Percentiles rank a stretch among this genome's conserved stretches.
Conservation (phyloP, 2,888 invertebrate species). For the Pocota personata region DNA sequence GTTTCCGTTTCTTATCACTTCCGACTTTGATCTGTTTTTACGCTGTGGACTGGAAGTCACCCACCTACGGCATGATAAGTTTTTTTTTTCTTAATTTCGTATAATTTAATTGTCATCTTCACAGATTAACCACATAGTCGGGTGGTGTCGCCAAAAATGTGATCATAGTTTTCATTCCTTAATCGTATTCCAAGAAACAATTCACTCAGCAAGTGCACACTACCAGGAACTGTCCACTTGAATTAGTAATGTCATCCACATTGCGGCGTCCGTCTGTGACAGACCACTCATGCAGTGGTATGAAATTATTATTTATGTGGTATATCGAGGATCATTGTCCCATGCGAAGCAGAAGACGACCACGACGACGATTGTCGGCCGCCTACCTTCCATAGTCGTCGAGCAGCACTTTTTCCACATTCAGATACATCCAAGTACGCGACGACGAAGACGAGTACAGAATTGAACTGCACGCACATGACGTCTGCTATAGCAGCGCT, state of each 20-base stretch:
- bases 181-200: constrained; percentile 40
- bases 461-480: constrained; percentile 38
- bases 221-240: constrained; percentile 60
- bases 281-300: constrained; percentile 63
- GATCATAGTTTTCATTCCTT: not conserved
- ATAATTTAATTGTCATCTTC: not conserved
- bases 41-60: not conserved
- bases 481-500: constrained; percentile 31
- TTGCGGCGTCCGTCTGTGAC: constrained; percentile 49
- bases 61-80: not conserved
- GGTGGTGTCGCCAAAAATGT: constrained; percentile 13
- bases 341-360: not conserved
- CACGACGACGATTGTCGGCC: constrained; percentile 17
- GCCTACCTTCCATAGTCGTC: constrained; percentile 3
- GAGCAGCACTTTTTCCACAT: constrained; percentile 25
- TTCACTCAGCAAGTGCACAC: constrained; percentile 27
- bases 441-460: constrained; percentile 10
- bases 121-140: constrained; percentile 25
- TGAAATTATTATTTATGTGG: constrained; percentile 70
- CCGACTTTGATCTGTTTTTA: not conserved
- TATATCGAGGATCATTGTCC: constrained; percentile 63
- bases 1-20: constrained; percentile 9
- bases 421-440: not conserved
- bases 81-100: not conserved
- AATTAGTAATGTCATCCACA: constrained; percentile 58